Percentiles rank a stretch among this genome's conserved stretches.
Evolutionary conservation across 2,797 vertebrate species (phyloP).

Genomic region (Epinephelus awoara): DNA sequence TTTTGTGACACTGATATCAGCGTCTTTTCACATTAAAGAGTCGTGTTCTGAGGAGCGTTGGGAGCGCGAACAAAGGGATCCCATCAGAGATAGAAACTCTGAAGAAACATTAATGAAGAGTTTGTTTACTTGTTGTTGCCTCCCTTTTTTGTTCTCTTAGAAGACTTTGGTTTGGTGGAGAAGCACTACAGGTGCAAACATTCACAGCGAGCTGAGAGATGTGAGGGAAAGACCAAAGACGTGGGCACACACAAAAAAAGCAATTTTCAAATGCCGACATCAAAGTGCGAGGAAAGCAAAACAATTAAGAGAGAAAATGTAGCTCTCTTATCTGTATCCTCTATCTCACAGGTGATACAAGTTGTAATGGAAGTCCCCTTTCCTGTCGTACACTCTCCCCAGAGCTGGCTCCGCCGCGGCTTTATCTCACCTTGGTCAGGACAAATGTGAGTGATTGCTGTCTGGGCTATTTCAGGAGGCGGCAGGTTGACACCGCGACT

Average conservation of each 20-base stretch:
- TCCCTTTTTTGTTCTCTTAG: conserved; percentile 12
- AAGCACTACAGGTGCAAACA: conserved; percentile 17
- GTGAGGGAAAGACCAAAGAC: conserved; percentile 7
- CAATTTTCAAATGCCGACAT: conserved; percentile 44
- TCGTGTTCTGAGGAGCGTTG: conserved; percentile 22
- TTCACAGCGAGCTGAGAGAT: conserved; percentile 7
- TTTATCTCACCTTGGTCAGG: conserved; percentile 68
- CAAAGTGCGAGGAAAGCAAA: conserved; percentile 44
- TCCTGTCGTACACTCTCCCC: conserved; percentile 35
- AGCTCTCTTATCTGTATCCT: conserved; percentile 44
- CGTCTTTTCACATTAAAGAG: conserved; percentile 53
- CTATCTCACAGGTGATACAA: conserved; percentile 57
- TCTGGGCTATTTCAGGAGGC: conserved; percentile 61
- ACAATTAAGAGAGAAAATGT: conserved; percentile 55
- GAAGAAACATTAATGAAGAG: conserved; percentile 48
- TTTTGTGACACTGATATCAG: conserved; percentile 49
- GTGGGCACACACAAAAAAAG: background rate
- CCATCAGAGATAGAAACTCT: conserved; percentile 38
- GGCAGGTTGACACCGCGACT: conserved; percentile 25
- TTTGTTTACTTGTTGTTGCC: conserved; percentile 40
- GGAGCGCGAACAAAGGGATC: conserved; percentile 47
- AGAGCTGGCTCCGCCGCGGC: background rate
- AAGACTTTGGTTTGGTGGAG: conserved; percentile 12
- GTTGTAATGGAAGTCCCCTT: conserved; percentile 69
- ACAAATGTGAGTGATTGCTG: conserved; percentile 71